These are phyloP conservation scores for Gila orcuttii DNA, from an alignment of 2,113 vertebrate genomes.

Conservation along the genomic window DNA sequence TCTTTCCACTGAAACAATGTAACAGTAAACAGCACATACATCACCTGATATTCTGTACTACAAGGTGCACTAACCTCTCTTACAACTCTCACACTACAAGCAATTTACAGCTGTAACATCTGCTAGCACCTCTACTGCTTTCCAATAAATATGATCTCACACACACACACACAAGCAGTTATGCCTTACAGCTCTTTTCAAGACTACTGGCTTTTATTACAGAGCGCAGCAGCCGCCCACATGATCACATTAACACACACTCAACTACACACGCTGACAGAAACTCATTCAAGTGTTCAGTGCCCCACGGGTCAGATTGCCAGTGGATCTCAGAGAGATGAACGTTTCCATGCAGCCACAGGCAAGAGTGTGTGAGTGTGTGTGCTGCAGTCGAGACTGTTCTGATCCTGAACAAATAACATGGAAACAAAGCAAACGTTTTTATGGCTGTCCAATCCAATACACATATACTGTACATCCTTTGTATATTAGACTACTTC, in stretches of 20 bases:
- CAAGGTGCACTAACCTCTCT: neutral
- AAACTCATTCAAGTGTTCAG: conserved; percentile 26
- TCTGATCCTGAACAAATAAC: neutral
- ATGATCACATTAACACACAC: conserved; percentile 28
- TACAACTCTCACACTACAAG: conserved; percentile 1
- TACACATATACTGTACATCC: neutral
- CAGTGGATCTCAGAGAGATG: neutral
- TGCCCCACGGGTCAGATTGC: neutral
- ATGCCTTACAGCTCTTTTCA: neutral
- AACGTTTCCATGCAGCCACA: neutral
- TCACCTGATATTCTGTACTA: neutral
- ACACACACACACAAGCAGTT: neutral
- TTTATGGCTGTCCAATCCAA: neutral
- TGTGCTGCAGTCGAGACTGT: neutral
- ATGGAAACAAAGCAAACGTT: neutral
- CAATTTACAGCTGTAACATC: conserved; percentile 14
- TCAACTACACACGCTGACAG: conserved; percentile 20
- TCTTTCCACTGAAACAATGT: neutral
- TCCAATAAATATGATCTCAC: conserved; percentile 26
- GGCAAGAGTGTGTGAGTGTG: neutral
- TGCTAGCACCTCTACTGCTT: neutral
- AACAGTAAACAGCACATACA: neutral
- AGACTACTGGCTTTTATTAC: conserved; percentile 1
- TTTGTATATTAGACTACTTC: neutral
- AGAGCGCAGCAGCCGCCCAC: conserved; percentile 10